Evolutionary conservation across 2,888 invertebrate genomes (phyloP), one percentile per base, ranked within the genome.

Genomic region (Tenodera sinensis): DNA sequence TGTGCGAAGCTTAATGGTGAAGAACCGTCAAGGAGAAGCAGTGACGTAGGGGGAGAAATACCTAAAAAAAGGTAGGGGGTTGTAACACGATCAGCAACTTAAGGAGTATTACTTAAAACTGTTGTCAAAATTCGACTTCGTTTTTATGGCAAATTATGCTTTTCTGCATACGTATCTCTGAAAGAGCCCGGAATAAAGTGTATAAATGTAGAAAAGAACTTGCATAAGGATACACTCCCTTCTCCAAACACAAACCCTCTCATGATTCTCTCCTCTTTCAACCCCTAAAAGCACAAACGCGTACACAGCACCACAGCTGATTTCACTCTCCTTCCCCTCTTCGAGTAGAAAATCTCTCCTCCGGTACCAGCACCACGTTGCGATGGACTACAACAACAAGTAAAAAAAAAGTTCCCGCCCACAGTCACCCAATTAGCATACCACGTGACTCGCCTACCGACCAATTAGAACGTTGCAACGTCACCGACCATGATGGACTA

Each of bases 401-500:
- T 34, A 54, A 84, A 89, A 89, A 71, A 89, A 90, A 92, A 93
- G 93, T 93, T 93, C 93, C 94, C 95, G 94, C 95, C 95, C 94
- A 94, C 94, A 92, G 93, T 93, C 93, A 93, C 93, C 93, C 94
- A 94, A 95, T 95, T 95, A 95, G 94, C 94, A 93, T 93, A 94
- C 94, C 96, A 96, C 95, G 96, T 96, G 96, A 95, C 93, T 81
- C 93, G 90, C 90, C 91, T 91, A 91, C 91, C 92, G 91, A 92
- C 95, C 95, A 95, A 95, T 94, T 91, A 92, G 92, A 92, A 92
- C 91, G 88, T 92, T 91, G 92, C 93, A 92, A 93, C 94, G 94
- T 94, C 94, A 94, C 90, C 93, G 93, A 94, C 95, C 95, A 95
- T 95, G 95, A 95, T 95, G 95, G 95, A 95, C 95, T 93, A 92